These are phyloP conservation scores for Pyrochroa serraticornis DNA, from an alignment of 2,888 invertebrate species.

Conservation along the genomic window DNA sequence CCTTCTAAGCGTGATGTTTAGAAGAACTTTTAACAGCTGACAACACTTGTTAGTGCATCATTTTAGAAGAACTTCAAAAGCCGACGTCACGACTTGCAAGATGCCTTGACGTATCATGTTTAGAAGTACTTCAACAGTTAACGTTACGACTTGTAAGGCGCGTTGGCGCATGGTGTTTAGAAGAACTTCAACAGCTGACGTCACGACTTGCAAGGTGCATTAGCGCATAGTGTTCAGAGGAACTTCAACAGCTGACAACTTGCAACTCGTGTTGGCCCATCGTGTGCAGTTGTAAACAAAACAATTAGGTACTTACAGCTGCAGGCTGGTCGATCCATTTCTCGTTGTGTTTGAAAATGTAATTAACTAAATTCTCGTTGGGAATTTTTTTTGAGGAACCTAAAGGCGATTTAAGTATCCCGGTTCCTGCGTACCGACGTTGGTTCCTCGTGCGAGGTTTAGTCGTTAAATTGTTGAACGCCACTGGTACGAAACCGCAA, in stretches of 20 bases:
- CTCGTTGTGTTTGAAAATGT: slow-evolving; percentile 64
- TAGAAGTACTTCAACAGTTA: no score
- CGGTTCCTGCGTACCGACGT: slow-evolving; percentile 21
- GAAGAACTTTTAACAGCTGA: no score
- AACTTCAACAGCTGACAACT: neutral
- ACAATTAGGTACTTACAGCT: slow-evolving; percentile 64
- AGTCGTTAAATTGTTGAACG: slow-evolving; percentile 15
- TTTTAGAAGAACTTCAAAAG: no score
- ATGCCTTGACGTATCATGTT: no score
- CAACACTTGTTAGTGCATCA: no score
- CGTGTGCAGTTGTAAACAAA: neutral
- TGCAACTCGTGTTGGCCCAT: neutral
- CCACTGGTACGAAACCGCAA: slow-evolving; percentile 31
- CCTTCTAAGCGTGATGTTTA: no score
- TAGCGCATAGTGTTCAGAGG: no score
- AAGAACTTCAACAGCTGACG: no score
- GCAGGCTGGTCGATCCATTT: slow-evolving; percentile 66
- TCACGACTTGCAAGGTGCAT: no score
- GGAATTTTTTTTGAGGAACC: slow-evolving; percentile 62
- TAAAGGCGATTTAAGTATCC: slow-evolving; percentile 59
- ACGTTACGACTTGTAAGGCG: no score
- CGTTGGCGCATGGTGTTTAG: no score
- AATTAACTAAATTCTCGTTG: slow-evolving; percentile 65
- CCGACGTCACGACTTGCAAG: no score
- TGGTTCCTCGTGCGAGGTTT: neutral